Base-by-base conservation (phyloP, 2,797 vertebrate genomes). In the Parauchenoglanis punctatus region DNA sequence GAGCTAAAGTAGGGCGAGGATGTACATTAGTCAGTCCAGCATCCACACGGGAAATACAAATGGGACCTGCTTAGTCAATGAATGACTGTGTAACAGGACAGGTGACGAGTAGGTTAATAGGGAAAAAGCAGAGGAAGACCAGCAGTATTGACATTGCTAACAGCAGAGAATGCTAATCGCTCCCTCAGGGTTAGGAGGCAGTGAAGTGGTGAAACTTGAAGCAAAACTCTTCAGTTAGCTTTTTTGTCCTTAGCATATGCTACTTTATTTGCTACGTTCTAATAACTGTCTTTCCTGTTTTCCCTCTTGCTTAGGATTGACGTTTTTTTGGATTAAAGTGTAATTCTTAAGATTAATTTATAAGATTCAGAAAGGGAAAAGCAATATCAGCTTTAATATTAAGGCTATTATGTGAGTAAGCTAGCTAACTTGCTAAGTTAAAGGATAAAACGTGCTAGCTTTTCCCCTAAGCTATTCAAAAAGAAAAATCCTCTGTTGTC, bases 151-250 rank as follows among this genome's bases (percentile, higher is more conserved):
- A 70, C 49, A 72, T 23, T 84, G 65, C 65, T 70, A 70, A 70
- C 7, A 88, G 72, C 25, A 86, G 67, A 81, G 65, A 78, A 87
- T n/a, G 67, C 56, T 46, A 31, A 63, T 73, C 35, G 11, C 15
- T 81, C 83, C 84, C 81, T 87, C 15, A 68, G 81, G 89, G 84
- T 84, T 59, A 75, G 63, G 31, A 76, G 3, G 44, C 61, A 49
- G 7, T 46, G 58, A 67, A 52, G 18, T 54, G n/a, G n/a, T 83
- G 59, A 67, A 52, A 67, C 10, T 44, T 4, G 5, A 81, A 58
- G 18, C 7, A 59, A 40, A 40, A 67, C 54, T 68, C 63, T 83
- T 83, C 61, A 28, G 3, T 61, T 81, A 44, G 31, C 31, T 49
- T 49, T 46, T 78, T 35, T 5, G 20, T 7, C 13, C 17, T 52